A percentile compares a stretch with the other conserved stretches of the same genome.
phyloP scores from a whole-genome alignment of 2,888 invertebrate species.

The Nomada flava region DNA sequence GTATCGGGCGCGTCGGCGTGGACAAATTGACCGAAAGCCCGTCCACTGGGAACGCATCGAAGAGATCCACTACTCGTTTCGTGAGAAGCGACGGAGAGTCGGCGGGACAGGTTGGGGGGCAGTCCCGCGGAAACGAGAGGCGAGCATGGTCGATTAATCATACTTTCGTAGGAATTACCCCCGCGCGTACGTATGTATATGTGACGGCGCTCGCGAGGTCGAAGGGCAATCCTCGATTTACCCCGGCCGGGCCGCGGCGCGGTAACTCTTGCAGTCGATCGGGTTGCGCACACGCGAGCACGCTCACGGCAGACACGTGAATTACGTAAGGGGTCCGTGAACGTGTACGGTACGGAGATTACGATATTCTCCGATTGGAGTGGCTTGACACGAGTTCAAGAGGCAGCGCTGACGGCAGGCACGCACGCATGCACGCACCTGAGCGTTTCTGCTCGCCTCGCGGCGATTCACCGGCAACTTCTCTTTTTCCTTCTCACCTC shows the following conservation, averaged over 20 bases:
- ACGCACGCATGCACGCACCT: conserved; percentile 59
- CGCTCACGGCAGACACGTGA: conserved; percentile 78
- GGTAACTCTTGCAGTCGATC: conserved; percentile 17
- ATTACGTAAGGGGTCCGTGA: conserved; percentile 78
- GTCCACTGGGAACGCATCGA: neutral
- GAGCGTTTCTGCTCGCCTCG: conserved; percentile 9
- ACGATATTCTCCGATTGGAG: conserved; percentile 79
- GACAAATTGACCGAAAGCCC: neutral
- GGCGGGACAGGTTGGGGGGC: neutral
- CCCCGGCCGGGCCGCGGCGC: conserved; percentile 14
- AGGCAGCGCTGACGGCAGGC: conserved; percentile 61
- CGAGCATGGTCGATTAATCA: conserved; percentile 70
- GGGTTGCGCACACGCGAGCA: conserved; percentile 75
- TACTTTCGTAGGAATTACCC: conserved; percentile 72
- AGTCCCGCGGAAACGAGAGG: conserved; percentile 23
- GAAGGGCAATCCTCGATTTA: conserved; percentile 62
- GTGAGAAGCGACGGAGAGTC: conserved; percentile 11
- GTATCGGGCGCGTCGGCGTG: neutral
- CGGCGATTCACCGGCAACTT: neutral
- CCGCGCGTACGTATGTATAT: conserved; percentile 42
- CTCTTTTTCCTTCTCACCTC: conserved; percentile 30
- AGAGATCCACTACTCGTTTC: neutral
- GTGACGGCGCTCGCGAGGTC: conserved; percentile 64
- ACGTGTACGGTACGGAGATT: conserved; percentile 76
- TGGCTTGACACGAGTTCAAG: conserved; percentile 76